Evolutionary conservation across 2,797 vertebrate species (phyloP).

Genomic region (Periparus ater): DNA sequence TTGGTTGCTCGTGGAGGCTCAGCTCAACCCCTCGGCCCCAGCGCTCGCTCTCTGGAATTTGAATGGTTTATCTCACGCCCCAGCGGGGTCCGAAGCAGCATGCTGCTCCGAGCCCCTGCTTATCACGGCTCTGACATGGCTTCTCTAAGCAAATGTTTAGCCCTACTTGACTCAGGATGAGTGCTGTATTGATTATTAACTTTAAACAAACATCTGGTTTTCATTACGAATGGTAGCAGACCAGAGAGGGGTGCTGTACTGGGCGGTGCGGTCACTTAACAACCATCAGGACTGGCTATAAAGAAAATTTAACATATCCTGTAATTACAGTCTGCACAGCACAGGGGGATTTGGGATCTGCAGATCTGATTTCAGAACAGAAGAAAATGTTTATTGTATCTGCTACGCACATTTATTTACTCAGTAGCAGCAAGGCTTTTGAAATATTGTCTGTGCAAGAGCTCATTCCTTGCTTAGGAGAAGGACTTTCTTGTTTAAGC

Average conservation of each 20-base stretch:
- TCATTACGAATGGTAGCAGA: constrained; percentile 80
- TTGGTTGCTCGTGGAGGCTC: not conserved
- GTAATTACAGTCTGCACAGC: constrained; percentile 84
- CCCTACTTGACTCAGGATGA: constrained; percentile 78
- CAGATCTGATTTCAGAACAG: constrained; percentile 80
- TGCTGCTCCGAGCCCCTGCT: constrained; percentile 67
- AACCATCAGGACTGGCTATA: constrained; percentile 79
- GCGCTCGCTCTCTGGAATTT: constrained; percentile 42
- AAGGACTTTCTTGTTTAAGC: constrained; percentile 66
- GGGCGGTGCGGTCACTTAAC: constrained; percentile 78
- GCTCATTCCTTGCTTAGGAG: constrained; percentile 54
- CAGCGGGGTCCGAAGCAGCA: constrained; percentile 70
- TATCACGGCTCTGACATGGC: constrained; percentile 77
- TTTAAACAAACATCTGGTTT: constrained; percentile 89
- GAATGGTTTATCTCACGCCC: constrained; percentile 79
- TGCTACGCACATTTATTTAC: constrained; percentile 78
- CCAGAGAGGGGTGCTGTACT: constrained; percentile 74
- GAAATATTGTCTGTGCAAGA: constrained; percentile 57
- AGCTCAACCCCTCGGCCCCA: not conserved
- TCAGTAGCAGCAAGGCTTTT: constrained; percentile 62
- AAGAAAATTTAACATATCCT: constrained; percentile 87
- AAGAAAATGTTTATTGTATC: constrained; percentile 81
- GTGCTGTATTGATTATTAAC: constrained; percentile 87
- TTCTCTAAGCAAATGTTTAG: constrained; percentile 87
- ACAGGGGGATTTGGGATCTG: constrained; percentile 73